phyloP scores from a whole-genome alignment of 2,888 invertebrate genomes.

The Drosophila niveifrons region DNA sequence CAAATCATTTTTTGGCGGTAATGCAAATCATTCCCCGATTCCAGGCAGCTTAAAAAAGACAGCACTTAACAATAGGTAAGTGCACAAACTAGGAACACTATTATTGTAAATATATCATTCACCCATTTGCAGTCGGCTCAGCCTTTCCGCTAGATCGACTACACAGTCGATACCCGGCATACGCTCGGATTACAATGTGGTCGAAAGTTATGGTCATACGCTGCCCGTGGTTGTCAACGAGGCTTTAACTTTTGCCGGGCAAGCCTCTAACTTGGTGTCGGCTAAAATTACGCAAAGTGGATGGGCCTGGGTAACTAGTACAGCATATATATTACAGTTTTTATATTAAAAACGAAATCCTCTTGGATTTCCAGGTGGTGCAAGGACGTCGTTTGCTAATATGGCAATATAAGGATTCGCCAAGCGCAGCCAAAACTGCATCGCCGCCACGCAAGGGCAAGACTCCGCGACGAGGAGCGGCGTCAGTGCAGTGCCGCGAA shows the following conservation, averaged over 20 bases:
- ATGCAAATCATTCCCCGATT: slow-evolving; percentile 35
- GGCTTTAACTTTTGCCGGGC: slow-evolving; percentile 92
- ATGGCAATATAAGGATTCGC: slow-evolving; percentile 90
- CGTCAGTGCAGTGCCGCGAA: slow-evolving; percentile 91
- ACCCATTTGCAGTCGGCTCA: slow-evolving; percentile 85
- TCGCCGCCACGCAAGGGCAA: slow-evolving; percentile 68
- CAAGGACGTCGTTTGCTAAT: slow-evolving; percentile 93
- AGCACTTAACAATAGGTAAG: slow-evolving; percentile 66
- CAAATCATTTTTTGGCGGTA: slow-evolving; percentile 78
- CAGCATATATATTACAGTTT: fast-evolving
- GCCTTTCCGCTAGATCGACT: slow-evolving; percentile 88
- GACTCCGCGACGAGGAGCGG: slow-evolving; percentile 76
- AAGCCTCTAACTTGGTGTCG: slow-evolving; percentile 86
- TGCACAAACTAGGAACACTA: not conserved
- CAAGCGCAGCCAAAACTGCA: slow-evolving; percentile 36
- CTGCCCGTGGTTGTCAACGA: slow-evolving; percentile 95
- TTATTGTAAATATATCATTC: not conserved
- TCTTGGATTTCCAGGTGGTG: slow-evolving; percentile 88
- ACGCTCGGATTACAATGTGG: slow-evolving; percentile 90
- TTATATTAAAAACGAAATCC: not conserved
- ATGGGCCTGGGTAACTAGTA: slow-evolving; percentile 86
- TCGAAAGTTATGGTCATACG: slow-evolving; percentile 93
- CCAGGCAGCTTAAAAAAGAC: slow-evolving; percentile 70
- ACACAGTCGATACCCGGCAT: slow-evolving; percentile 91
- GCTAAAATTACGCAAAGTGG: slow-evolving; percentile 86